A percentile compares a stretch with the other conserved stretches of the same genome.
Evolutionary conservation across 23 tunicate species (phyloP).

Genomic region (Trididemnum clinides): DNA sequence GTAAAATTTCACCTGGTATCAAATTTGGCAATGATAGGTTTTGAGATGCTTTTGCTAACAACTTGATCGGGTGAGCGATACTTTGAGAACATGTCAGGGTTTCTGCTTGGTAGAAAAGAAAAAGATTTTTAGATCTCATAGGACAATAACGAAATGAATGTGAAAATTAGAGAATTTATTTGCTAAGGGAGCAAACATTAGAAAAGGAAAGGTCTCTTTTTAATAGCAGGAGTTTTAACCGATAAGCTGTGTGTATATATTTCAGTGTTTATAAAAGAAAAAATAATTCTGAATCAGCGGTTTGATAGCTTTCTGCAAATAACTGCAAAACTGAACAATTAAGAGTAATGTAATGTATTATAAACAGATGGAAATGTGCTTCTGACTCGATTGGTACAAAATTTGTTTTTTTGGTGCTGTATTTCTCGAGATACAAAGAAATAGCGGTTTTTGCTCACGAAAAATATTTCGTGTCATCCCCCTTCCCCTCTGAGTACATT

Average conservation of each 20-base stretch:
- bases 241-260: too few species aligned
- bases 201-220: too few species aligned
- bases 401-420: background rate
- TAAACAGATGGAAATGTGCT: slow-evolving; percentile 9
- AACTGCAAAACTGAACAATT: background rate
- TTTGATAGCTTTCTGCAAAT: background rate
- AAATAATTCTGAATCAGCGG: too few species aligned
- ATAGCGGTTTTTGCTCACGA: background rate
- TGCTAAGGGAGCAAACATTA: background rate
- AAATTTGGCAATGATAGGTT: background rate
- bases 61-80: background rate
- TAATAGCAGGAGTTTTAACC: too few species aligned
- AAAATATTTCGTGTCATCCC: background rate
- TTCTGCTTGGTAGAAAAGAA: background rate
- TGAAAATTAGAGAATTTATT: slow-evolving; percentile 4
- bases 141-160: background rate
- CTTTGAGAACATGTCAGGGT: background rate
- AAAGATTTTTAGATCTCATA: background rate
- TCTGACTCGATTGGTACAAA: slow-evolving; percentile 5
- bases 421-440: background rate
- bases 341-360: background rate
- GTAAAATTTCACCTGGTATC: background rate
- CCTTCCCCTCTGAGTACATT: background rate
- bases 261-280: too few species aligned
- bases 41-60: background rate